These are phyloP conservation scores for Caenorhabditis afra DNA, from an alignment of 2,888 invertebrate species.

Conservation along the genomic window DNA sequence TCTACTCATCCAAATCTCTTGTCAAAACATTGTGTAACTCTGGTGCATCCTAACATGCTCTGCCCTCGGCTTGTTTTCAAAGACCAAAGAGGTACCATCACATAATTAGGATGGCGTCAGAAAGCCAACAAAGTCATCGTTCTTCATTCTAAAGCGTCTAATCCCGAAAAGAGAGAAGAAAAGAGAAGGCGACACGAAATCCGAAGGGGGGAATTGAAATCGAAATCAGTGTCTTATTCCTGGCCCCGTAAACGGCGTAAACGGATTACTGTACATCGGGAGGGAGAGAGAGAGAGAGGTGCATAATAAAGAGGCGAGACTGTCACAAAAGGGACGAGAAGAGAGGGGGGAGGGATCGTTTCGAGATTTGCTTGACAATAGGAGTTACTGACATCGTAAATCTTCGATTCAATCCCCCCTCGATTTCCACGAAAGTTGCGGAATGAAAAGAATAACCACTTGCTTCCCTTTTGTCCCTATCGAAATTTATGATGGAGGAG, in stretches of 20 bases:
- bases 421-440: conserved; percentile 53
- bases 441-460: conserved; percentile 16
- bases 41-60: conserved; percentile 21
- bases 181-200: background rate
- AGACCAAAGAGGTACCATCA: conserved; percentile 13
- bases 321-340: conserved; percentile 44
- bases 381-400: conserved; percentile 58
- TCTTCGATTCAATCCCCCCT: conserved; percentile 19
- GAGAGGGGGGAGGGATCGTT: conserved; percentile 18
- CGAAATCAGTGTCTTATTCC: conserved; percentile 6
- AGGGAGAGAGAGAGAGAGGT: conserved; percentile 1
- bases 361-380: conserved; percentile 61
- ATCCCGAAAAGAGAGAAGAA: no score
- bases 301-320: conserved; percentile 59
- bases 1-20: conserved; percentile 27
- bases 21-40: conserved; percentile 52
- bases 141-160: background rate
- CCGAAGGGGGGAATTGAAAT: background rate
- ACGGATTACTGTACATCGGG: conserved; percentile 52
- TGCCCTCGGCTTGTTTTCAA: conserved; percentile 35
- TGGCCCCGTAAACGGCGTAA: conserved; percentile 42
- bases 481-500: conserved; percentile 12
- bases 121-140: conserved; percentile 22
- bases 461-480: background rate
- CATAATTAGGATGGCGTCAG: conserved; percentile 47